These are phyloP conservation scores for Pseudorectes ferrugineus DNA, from an alignment of 2,113 vertebrate genomes.

Conservation along the genomic window DNA sequence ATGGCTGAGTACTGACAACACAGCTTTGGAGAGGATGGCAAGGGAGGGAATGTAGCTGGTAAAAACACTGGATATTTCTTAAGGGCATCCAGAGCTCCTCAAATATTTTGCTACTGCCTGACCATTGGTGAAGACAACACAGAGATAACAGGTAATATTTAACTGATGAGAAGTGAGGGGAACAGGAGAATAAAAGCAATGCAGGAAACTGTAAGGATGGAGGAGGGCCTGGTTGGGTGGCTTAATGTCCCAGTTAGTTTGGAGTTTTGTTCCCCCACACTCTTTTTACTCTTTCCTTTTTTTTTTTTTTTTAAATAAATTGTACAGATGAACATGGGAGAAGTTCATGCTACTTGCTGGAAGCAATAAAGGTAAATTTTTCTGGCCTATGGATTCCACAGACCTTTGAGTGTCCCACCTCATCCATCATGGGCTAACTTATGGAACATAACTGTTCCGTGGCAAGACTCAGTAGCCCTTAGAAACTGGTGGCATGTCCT, in stretches of 20 bases:
- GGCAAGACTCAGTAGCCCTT: constrained; percentile 73
- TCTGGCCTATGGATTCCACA: constrained; percentile 65
- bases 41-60: neutral
- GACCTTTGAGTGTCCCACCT: constrained; percentile 63
- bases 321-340: constrained; percentile 68
- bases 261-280: neutral
- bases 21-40: neutral
- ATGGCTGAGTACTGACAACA: neutral
- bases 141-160: constrained; percentile 46
- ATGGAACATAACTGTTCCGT: constrained; percentile 28
- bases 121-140: constrained; percentile 46
- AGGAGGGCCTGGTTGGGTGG: neutral
- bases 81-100: constrained; percentile 54
- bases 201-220: neutral
- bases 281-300: constrained; percentile 8
- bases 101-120: constrained; percentile 40
- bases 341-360: constrained; percentile 82
- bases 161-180: constrained; percentile 3
- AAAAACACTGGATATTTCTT: constrained; percentile 13
- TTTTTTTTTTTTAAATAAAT: constrained; percentile 64
- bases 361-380: constrained; percentile 71
- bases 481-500: constrained; percentile 69
- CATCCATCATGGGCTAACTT: constrained; percentile 58
- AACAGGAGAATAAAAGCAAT: constrained; percentile 28
- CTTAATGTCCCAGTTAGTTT: neutral